Conservation (phyloP, 1,140 invertebrate genomes). For the Zaprionus gabonicus region DNA sequence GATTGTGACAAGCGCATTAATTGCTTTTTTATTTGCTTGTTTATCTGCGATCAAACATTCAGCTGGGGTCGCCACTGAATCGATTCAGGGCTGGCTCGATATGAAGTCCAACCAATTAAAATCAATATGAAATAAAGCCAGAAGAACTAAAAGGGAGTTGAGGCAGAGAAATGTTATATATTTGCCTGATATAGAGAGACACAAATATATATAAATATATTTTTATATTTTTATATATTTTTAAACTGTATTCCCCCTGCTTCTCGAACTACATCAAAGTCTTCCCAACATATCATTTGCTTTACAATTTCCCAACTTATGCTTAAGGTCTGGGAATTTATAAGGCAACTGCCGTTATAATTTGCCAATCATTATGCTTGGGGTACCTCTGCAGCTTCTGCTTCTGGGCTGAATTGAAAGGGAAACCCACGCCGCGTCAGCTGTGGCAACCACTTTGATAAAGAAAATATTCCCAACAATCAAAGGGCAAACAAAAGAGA, state of each 20-base stretch:
- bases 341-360: constrained; percentile 18
- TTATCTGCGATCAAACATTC: constrained; percentile 49
- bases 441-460: constrained; percentile 51
- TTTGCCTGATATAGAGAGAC: background rate
- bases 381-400: background rate
- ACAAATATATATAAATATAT: background rate
- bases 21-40: constrained; percentile 60
- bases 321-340: no score
- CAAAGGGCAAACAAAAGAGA: constrained; percentile 50
- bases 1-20: constrained; percentile 60
- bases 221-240: no score
- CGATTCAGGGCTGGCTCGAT: constrained; percentile 21
- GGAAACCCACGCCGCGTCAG: constrained; percentile 19
- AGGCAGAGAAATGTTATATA: background rate
- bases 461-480: constrained; percentile 54
- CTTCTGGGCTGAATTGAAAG: constrained; percentile 15
- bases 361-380: constrained; percentile 43
- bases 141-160: background rate
- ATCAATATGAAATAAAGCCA: constrained; percentile 21
- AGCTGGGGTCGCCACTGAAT: constrained; percentile 19
- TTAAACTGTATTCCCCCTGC: background rate
- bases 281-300: background rate
- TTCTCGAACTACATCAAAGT: background rate
- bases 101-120: constrained; percentile 26
- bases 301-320: background rate